Conservation (phyloP, 1,140 invertebrate genomes). For the Lepidotrigona ventralis region DNA sequence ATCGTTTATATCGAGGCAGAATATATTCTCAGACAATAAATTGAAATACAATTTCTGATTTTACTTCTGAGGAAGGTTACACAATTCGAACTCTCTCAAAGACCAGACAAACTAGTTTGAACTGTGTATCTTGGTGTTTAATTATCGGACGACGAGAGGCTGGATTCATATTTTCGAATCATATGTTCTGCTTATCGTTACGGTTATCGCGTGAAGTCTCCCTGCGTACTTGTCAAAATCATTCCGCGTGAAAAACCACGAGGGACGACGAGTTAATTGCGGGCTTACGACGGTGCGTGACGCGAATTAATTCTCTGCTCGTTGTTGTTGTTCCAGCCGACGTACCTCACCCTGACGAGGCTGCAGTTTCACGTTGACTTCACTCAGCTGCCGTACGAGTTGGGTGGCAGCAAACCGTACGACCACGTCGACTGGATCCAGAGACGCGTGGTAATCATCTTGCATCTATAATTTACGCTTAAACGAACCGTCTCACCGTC, state of each 20-base stretch:
- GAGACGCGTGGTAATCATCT: constrained; percentile 82
- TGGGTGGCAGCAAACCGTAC: constrained; percentile 89
- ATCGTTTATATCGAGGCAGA: not conserved
- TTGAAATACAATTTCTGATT: not conserved
- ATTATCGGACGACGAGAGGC: not conserved
- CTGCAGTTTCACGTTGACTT: constrained; percentile 87
- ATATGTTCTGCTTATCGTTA: too few relatives aligned
- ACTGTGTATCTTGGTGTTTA: not conserved
- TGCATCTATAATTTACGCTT: not conserved
- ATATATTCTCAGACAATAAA: not conserved
- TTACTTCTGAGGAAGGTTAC: not conserved
- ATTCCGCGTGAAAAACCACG: not conserved
- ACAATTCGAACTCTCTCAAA: not conserved
- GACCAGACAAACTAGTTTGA: constrained; percentile 13
- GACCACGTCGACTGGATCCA: constrained; percentile 92
- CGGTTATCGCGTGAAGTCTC: not conserved
- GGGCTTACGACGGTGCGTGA: not conserved
- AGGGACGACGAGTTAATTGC: constrained; percentile 1
- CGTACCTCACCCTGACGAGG: constrained; percentile 84
- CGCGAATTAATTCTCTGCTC: constrained; percentile 21
- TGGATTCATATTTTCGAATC: not conserved
- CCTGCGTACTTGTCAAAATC: not conserved
- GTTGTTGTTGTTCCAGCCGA: constrained; percentile 80
- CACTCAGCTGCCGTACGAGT: constrained; percentile 88
- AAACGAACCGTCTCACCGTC: not conserved